Base-by-base conservation (phyloP, 2,113 vertebrate genomes). In the Desmodus rotundus region DNA sequence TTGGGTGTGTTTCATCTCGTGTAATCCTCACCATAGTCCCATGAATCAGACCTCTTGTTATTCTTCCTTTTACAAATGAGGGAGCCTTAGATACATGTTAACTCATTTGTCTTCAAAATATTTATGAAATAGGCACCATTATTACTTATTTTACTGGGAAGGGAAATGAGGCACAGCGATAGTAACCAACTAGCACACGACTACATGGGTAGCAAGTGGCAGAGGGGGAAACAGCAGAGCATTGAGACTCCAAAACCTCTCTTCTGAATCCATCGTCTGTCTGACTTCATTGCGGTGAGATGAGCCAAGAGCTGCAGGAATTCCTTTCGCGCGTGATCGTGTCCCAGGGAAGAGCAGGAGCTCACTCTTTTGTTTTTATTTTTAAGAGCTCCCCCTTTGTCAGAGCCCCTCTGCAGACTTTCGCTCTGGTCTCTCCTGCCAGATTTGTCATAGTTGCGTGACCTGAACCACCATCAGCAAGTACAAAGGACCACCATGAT, bases 401-500 rank as follows among this genome's bases (percentile, higher is more conserved):
- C 45, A 68, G 52, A 14, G 5, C 5, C 1, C 20, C 14, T 17
- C n/a, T 19, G 3, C 8, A 86, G 31, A 54, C 12, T 54, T 52
- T 26, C 7, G 20, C 20, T 52, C 20, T 16, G 12, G 2, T n/a
- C 38, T 93, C 41, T 4, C 17, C 11, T n/a, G 17, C 26, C 31
- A 52, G 52, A 65, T 43, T 13, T 50, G 20, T 33, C 68, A n/a
- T 9, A 63, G 0, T 77, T 70, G 10, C 31, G 41, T 2, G 6
- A 73, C 16, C 14, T 16, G 0, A 70, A 10, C 1, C 31, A 10
- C 1, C 31, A 43, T 14, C 20, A 67, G 52, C 45, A 94, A 61
- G 41, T 38, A 2, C 7, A 9, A 22, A 7, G 31, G 45, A 24
- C 22, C 14, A 19, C 20, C 0, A 0, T 5, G 41, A 7, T 4